Evolutionary conservation across 2,888 invertebrate genomes (phyloP), one percentile per base, ranked within the genome.

Genomic region (Metallyticus violacea): DNA sequence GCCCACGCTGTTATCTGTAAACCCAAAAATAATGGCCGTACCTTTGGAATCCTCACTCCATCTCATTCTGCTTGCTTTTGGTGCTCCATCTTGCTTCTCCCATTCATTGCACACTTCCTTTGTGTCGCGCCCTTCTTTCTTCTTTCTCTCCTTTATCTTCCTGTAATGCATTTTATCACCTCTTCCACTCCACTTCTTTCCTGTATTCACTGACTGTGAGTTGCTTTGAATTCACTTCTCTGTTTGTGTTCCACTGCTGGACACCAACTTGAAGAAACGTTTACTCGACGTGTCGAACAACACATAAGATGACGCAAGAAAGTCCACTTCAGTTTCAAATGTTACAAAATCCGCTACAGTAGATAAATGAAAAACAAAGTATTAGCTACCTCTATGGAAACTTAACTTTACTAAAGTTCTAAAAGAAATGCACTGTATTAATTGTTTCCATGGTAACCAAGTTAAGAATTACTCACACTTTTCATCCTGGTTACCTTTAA

Each of bases 41-140:
- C 40, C 40, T 40, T 9, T 9, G 40, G 5, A 40, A 40, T 40
- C 40, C 40, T 62, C 40, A 15, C 40, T n/a, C n/a, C n/a, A n/a
- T n/a, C 78, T 78, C 78, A n/a, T 25, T 78, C 78, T n/a, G 88
- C 89, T 88, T 88, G 88, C 87, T 86, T 88, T 77, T 87, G 83
- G 85, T 86, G 29, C 86, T 88, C 87, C 86, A 87, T 83, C 87
- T 88, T 87, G 88, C 88, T 88, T 80, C 85, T 87, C 62, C 79
- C 79, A 82, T 85, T 84, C 85, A 77, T 28, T 78, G 29, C 81
- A n/a, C 85, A 78, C 86, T 85, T 22, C 28, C 79, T 27, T 27
- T 27, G 22, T 27, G 22, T 27, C 27, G 22, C 79, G 9, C 79
- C 15, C 81, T 26, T 28, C 79, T 40, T 79, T 81, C 29, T 28